phyloP scores from a whole-genome alignment of 2,113 vertebrate genomes.

The Petaurus breviceps region DNA sequence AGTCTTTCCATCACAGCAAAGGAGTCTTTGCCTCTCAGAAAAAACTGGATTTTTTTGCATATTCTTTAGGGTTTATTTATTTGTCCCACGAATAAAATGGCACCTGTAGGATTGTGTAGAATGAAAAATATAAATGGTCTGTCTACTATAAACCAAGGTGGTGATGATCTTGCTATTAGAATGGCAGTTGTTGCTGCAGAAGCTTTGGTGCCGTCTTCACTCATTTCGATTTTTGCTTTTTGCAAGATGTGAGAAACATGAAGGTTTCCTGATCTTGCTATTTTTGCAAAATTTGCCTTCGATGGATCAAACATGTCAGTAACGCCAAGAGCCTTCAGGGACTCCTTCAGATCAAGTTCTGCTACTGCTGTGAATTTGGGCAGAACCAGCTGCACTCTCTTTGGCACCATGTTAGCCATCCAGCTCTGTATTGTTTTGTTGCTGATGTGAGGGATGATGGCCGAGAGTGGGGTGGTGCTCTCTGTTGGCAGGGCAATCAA shows the following conservation, averaged over 20 bases:
- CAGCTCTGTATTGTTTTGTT: constrained; percentile 92
- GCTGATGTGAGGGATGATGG: constrained; percentile 93
- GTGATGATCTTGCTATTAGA: constrained; percentile 93
- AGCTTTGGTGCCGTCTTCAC: constrained; percentile 97
- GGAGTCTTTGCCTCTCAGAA: constrained; percentile 70
- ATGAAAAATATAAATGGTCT: constrained; percentile 95
- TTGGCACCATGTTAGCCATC: constrained; percentile 89
- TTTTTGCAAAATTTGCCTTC: constrained; percentile 94
- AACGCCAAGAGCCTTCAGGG: constrained; percentile 90
- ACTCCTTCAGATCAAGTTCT: constrained; percentile 90
- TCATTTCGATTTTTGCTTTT: constrained; percentile 96
- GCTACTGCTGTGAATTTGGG: constrained; percentile 94
- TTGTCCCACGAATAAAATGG: constrained; percentile 96
- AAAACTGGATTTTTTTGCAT: constrained; percentile 55
- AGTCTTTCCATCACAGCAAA: constrained; percentile 68
- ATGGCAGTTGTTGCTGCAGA: constrained; percentile 93
- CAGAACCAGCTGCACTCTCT: constrained; percentile 91
- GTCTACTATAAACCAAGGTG: constrained; percentile 94
- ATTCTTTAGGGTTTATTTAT: constrained; percentile 91
- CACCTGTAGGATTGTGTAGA: constrained; percentile 94
- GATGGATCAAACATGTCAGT: constrained; percentile 91
- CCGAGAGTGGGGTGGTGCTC: constrained; percentile 86
- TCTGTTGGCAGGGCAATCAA: constrained; percentile 90
- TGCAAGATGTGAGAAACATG: constrained; percentile 92
- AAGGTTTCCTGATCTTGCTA: constrained; percentile 90